Base-by-base conservation (phyloP, 2,113 vertebrate species). In the Manacus vitellinus region DNA sequence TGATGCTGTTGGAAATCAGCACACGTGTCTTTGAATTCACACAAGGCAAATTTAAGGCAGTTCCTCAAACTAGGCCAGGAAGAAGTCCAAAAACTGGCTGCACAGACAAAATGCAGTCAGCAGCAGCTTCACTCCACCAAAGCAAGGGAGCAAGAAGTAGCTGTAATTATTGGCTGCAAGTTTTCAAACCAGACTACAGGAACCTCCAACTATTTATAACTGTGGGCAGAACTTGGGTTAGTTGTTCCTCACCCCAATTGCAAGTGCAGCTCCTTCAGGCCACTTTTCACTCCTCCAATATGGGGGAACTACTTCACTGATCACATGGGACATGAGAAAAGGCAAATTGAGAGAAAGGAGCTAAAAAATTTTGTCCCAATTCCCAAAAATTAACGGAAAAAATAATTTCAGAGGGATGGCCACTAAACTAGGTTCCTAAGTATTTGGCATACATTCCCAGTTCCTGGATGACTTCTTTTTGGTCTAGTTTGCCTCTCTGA, bases 11-110 rank as follows among this genome's bases (percentile, higher is more conserved):
- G n/a, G 41, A 66, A 81, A 89, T 61, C 68, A 76, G 35, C 54
- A 72, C 4, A 2, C 0, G 0, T 22, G 8, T 16, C n/a, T 67
- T 39, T 2, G 2, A 67, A 75, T 71, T 51, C 39, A 84, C 15
- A 37, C 17, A n/a, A 24, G 20, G 39, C 14, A 76, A 68, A 76
- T 76, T 44, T 12, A 83, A 91, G 44, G 62, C 23, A 68, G 39
- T 28, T 86, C 31, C 73, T 84, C 68, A 74, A 52, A 71, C 46
- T 27, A 62, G 55, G 70, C 30, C 65, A 94, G 21, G 65, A 78
- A 58, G n/a, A 62, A 37, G 31, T 49, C 84, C 12, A 71, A 74
- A 88, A 70, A 9, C 3, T 77, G 70, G 56, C 39, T 46, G 33
- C 24, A 41, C 46, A 72, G 74, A 49, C 12, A 24, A 71, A 62